Evolutionary conservation across 2,888 invertebrate genomes (phyloP), one percentile per base, ranked within the genome.

Genomic region (Xanthia icteritia): DNA sequence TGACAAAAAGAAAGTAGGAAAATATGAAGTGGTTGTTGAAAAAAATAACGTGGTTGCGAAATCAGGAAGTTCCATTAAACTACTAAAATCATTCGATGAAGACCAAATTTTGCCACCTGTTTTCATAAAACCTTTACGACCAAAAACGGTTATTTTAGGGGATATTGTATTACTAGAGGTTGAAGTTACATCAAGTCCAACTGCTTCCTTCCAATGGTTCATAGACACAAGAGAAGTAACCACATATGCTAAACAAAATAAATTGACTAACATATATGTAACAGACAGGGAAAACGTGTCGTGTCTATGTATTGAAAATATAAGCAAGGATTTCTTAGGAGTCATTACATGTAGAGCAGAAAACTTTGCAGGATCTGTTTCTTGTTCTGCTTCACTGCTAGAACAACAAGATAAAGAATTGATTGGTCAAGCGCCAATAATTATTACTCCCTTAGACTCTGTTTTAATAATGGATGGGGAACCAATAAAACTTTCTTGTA

Each of bases 391-490:
- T 5, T 97, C 97, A 36, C 92, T 99, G 88, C 91, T 98, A 88
- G 93, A 98, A 39, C 92, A 97, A 56, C 97, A 98, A 79, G 97
- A 95, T 45, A 92, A 92, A 75, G 97, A 96, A 80, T 23, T 68
- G 31, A 68, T 86, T 88, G 94, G 97, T 91, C 75, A 92, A 84
- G 83, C 98, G 60, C 99, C 99, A 54, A 97, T 97, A 87, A 98
- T 99, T 92, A 95, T 98, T 39, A 97, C 97, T 90, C 97, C 98
- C 82, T 97, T 99, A 83, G 96, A 97, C 73, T 97, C 98, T 6
- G 95, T 98, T 15, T 97, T 97, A 77, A 98, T 99, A 9, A 99
- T 99, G 98, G 99, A 99, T 92, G 99, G 99, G 73, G 99, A 99
- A 90, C 97, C 98, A 85, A 98, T 98, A 79, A 95, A 97, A 82